phyloP scores from a whole-genome alignment of 2,113 vertebrate genomes.

The Craseonycteris thonglongyai region DNA sequence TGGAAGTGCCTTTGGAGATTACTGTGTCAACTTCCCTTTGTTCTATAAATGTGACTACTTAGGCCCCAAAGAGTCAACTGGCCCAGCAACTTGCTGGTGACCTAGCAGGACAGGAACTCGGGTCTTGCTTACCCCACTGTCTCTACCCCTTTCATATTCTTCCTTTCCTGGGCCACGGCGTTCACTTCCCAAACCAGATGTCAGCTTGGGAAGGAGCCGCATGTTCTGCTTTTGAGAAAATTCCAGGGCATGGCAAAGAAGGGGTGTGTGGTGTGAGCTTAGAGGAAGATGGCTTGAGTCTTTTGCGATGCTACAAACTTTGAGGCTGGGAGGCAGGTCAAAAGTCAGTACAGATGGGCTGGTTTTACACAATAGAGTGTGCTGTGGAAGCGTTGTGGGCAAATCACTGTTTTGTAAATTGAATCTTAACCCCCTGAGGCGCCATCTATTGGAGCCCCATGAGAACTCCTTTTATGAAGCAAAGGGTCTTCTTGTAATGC shows the following conservation, averaged over 20 bases:
- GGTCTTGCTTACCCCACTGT: not conserved
- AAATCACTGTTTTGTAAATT: not conserved
- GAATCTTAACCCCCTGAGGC: not conserved
- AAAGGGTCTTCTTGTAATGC: conserved; percentile 26
- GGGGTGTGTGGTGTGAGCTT: not conserved
- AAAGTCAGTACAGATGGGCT: not conserved
- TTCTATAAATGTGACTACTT: not conserved
- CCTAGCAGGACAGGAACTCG: not conserved
- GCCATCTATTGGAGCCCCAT: not conserved
- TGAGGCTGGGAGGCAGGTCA: not conserved
- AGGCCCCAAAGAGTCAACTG: not conserved
- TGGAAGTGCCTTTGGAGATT: not conserved
- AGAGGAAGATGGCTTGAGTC: too few relatives aligned
- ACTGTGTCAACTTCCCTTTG: not conserved
- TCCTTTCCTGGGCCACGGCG: not conserved
- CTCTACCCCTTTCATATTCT: accelerated
- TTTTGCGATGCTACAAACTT: accelerated
- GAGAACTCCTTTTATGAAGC: conserved; percentile 21
- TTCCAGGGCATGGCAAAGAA: not conserved
- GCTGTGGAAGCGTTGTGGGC: not conserved
- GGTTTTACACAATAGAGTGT: not conserved
- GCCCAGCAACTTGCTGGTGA: not conserved
- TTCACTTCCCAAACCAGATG: not conserved
- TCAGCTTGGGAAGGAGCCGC: not conserved
- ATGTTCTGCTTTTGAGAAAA: not conserved